Base-by-base conservation (phyloP, 2,113 vertebrate species). In the Rhabdomys dilectus region DNA sequence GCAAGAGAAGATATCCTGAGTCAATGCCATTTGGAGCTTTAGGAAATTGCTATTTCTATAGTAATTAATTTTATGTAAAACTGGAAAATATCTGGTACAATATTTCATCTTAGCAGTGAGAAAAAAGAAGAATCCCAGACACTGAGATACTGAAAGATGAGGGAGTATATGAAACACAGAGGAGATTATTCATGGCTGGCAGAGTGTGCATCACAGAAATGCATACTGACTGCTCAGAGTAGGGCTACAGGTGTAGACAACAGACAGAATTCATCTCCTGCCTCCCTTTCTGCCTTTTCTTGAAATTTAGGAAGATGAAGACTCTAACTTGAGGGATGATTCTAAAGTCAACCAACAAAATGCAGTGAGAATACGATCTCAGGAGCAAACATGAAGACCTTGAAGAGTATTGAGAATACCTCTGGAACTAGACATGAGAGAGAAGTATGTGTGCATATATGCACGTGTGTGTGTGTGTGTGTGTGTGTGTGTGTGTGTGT, bases 311-410 rank as follows among this genome's bases (percentile, higher is more conserved):
- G 36, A 15, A 73, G 68, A 39, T 73, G 11, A n/a, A 53, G 15
- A 15, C 9, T 48, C 17, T 39, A 3, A 73, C 12, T 24, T 73
- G 36, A 56, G 34, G 3, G 5, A 88, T 17, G 7, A 2, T 16
- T 39, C 24, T 29, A 39, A 73, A 0, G 53, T 39, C 48, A 88
- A 11, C 12, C 34, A 88, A 39, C 19, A 36, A 12, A 56, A 36
- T 11, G 22, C 12, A 8, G 6, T 36, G 3, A 31, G 22, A 4
- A 39, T 3, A 26, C 7, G 4, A 1, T 39, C 12, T 39, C 51
- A 56, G 51, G 15, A 73, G 4, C 26, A 56, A 56, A 39, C 24
- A 16, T 70, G 21, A 88, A 7, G 31, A 26, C 48, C 21, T 88
- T 26, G 17, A 48, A 17, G 39, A 34, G 11, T 42, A 42, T 0